Evolutionary conservation across 30 jellyfish, hydroid and myxozoan species (phyloP), one percentile per base, ranked within the genome.

Genomic region (Catostylus mosaicus): DNA sequence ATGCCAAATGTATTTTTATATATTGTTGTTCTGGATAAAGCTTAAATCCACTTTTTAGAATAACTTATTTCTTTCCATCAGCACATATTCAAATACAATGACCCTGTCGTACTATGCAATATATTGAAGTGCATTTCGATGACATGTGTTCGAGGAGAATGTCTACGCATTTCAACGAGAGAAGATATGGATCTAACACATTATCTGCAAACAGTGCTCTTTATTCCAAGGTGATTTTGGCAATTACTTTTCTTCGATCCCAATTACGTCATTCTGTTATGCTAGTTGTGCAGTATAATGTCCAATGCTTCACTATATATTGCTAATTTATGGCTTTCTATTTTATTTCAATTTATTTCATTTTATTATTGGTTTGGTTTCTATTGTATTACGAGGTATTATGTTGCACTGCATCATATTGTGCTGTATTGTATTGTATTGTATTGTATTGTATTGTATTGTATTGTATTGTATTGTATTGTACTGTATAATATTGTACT

Each of bases 121-220:
- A 84, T 95, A 1, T 36, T 95, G 85, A 78, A 80, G 69, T 36
- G 96, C 81, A 50, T 95, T 4, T 80, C 87, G 22, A 76, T 95
- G 75, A 78, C 93, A 9, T 89, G 97, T 50, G 77, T 83, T 45
- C 96, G 99, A 23, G 99, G 99, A 0, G 91, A 95, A 32, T 95
- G 94, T 52, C 95, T 95, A 47, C 86, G 86, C 30, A 75, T 89
- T 32, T 85, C 95, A 5, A 92, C 92, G 37, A 77, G 91, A 32
- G 96, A 83, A 40, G 97, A 95, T 50, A 65, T 67, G 85, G 89
- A 88, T 37, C 80, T 88, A 23, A 67, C 95, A 18, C 90, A 77
- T 33, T 83, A 84, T 66, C 80, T 95, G 73, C 99, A 95, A 70
- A 83, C 86, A 33, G 90, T 70, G 23, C 76, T 82, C 0, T 71